These are phyloP conservation scores for Hyposoter didymator DNA, from an alignment of 2,888 invertebrate species.

Conservation along the genomic window DNA sequence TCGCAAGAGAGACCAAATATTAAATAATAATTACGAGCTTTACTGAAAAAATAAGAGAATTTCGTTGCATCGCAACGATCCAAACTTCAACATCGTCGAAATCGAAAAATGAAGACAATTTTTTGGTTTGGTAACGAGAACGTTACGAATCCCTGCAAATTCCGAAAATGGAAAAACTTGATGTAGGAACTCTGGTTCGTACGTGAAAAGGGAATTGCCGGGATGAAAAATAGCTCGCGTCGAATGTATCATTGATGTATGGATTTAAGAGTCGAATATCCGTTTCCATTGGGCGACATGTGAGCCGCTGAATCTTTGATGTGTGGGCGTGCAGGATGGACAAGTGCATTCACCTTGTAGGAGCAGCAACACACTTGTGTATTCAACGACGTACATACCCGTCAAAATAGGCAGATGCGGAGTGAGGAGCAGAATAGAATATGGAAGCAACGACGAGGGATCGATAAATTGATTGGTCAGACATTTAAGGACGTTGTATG, in stretches of 20 bases:
- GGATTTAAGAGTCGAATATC: conserved; percentile 68
- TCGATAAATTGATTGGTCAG: conserved; percentile 19
- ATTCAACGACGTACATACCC: conserved; percentile 69
- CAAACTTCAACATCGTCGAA: neutral
- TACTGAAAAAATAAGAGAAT: neutral
- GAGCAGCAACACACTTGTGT: conserved; percentile 64
- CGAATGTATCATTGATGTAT: neutral
- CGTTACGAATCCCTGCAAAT: neutral
- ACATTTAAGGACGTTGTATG: no score
- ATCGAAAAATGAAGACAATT: neutral
- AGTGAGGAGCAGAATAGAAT: neutral
- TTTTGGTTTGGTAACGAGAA: no score
- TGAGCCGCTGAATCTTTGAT: conserved; percentile 44
- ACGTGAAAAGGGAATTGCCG: neutral
- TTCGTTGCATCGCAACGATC: neutral
- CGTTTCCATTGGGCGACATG: conserved; percentile 67
- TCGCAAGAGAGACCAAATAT: no score
- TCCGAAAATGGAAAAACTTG: neutral
- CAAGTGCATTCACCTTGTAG: conserved; percentile 72
- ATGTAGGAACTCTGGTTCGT: neutral
- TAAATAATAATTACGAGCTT: neutral
- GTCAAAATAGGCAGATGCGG: neutral
- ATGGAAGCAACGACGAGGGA: conserved; percentile 9
- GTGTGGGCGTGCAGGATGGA: conserved; percentile 64
- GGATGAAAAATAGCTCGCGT: no score